phyloP scores from a whole-genome alignment of 2,797 vertebrate genomes.

The Tapera naevia region DNA sequence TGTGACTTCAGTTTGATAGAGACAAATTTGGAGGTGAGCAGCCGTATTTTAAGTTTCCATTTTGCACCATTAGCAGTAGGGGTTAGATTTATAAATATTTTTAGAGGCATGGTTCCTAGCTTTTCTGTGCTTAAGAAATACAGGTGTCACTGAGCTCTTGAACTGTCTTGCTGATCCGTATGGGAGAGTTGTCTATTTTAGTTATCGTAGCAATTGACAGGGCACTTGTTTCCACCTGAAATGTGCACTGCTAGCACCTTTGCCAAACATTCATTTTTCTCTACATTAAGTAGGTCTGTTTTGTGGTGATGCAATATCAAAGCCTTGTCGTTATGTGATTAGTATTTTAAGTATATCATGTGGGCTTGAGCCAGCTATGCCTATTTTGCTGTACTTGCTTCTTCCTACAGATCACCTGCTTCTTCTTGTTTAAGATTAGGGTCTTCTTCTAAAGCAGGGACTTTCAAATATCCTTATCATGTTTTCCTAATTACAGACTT shows the following conservation, averaged over 20 bases:
- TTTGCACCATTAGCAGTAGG: neutral
- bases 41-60: neutral
- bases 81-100: neutral
- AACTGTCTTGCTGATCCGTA: neutral
- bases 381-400: neutral
- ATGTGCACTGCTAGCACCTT: neutral
- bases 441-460: neutral
- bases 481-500: neutral
- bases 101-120: neutral
- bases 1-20: neutral
- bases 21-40: neutral
- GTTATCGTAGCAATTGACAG: neutral
- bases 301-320: constrained; percentile 25
- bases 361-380: neutral
- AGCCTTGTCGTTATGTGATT: constrained; percentile 27
- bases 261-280: neutral
- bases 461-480: neutral
- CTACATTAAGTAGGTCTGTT: neutral
- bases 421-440: neutral
- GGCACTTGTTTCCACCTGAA: neutral
- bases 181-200: neutral
- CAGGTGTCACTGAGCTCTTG: neutral
- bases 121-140: neutral
- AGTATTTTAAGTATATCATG: constrained; percentile 19
- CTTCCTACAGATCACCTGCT: constrained; percentile 13